Percentiles rank a stretch among this genome's conserved stretches.
phyloP scores from a whole-genome alignment of 2,888 invertebrate genomes.

The Cepaea hortensis region DNA sequence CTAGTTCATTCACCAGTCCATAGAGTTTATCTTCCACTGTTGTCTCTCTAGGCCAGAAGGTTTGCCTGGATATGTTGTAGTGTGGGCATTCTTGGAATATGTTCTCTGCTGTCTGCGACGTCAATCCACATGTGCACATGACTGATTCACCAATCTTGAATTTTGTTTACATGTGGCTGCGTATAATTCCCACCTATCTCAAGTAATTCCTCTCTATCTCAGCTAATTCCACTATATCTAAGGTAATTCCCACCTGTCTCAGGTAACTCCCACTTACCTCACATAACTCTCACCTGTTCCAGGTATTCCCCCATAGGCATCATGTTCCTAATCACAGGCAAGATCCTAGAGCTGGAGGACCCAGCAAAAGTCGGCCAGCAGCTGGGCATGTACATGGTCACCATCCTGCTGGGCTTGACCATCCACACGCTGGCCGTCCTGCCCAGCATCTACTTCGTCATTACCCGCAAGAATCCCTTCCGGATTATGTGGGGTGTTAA shows the following conservation, averaged over 20 bases:
- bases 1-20: too few relatives aligned
- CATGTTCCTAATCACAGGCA: constrained; percentile 83
- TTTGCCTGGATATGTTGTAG: too few relatives aligned
- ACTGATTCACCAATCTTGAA: too few relatives aligned
- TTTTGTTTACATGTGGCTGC: too few relatives aligned
- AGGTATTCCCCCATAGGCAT: constrained; percentile 85
- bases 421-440: constrained; percentile 81
- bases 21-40: too few relatives aligned
- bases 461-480: constrained; percentile 87
- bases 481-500: constrained; percentile 81
- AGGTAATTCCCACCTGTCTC: too few relatives aligned
- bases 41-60: too few relatives aligned
- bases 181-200: too few relatives aligned
- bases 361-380: constrained; percentile 80
- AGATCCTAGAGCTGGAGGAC: constrained; percentile 80
- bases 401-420: constrained; percentile 78
- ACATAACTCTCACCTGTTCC: constrained; percentile 47
- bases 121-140: too few relatives aligned
- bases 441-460: constrained; percentile 80
- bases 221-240: neutral
- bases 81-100: too few relatives aligned
- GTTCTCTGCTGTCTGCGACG: too few relatives aligned
- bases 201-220: neutral
- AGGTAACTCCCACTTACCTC: neutral
- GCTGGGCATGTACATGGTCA: constrained; percentile 82